Evolutionary conservation across 1,140 invertebrate species (phyloP).

Genomic region (Camponotus pennsylvanicus): DNA sequence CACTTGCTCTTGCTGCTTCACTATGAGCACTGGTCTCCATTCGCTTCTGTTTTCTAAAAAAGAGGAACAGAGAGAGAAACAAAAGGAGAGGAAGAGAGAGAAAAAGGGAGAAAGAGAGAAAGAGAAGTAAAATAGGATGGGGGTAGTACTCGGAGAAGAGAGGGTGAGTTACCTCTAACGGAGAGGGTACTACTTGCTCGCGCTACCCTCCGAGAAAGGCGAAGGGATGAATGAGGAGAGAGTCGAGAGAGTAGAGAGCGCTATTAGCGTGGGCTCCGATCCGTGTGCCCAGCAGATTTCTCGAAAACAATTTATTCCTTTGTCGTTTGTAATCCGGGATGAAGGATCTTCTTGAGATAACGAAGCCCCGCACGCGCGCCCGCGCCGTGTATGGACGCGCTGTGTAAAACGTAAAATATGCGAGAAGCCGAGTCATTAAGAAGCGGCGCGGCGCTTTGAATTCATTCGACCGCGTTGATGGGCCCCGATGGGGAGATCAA

Average conservation of each 20-base stretch:
- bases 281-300: conserved; percentile 56
- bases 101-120: conserved; percentile 60
- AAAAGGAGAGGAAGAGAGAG: conserved; percentile 30
- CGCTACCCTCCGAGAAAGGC: conserved; percentile 45
- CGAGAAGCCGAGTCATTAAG: conserved; percentile 50
- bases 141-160: conserved; percentile 25
- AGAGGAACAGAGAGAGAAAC: conserved; percentile 46
- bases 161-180: conserved; percentile 39
- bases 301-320: conserved; percentile 74
- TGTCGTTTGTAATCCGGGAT: conserved; percentile 66
- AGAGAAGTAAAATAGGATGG: conserved; percentile 16
- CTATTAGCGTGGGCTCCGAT: conserved; percentile 73
- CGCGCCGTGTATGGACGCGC: conserved; percentile 35
- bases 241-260: conserved; percentile 41
- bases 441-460: conserved; percentile 37
- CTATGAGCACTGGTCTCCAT: conserved; percentile 59
- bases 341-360: conserved; percentile 73
- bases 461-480: conserved; percentile 12
- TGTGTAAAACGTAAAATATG: conserved; percentile 61
- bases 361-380: conserved; percentile 46
- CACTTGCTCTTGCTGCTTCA: conserved; percentile 45
- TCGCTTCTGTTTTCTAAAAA: conserved; percentile 67
- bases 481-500: conserved; percentile 47
- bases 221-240: conserved; percentile 19
- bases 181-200: conserved; percentile 26